These are phyloP conservation scores for Musca domestica DNA, from an alignment of 1,140 invertebrate species.

Conservation along the genomic window DNA sequence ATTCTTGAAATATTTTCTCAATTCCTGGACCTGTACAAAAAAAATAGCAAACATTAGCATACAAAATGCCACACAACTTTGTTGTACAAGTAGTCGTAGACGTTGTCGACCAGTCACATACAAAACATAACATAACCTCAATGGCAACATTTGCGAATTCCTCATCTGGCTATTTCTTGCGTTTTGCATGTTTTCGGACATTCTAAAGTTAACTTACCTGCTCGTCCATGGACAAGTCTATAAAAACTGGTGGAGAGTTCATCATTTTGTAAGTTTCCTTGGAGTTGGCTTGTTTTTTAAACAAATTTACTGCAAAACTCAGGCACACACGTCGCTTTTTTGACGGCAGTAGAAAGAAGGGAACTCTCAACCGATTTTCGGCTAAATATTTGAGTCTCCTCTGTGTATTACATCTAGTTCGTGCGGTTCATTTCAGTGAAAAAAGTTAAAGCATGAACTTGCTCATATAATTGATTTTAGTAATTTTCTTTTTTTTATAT, in stretches of 20 bases:
- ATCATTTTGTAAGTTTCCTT: conserved; percentile 51
- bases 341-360: conserved; percentile 20
- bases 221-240: conserved; percentile 75
- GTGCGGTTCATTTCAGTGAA: too few relatives aligned
- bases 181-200: conserved; percentile 5
- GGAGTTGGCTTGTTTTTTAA: background rate
- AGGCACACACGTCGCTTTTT: conserved; percentile 27
- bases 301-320: conserved; percentile 4
- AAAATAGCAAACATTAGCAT: conserved; percentile 26
- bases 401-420: too few relatives aligned
- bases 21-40: conserved; percentile 76
- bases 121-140: conserved; percentile 52
- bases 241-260: conserved; percentile 77
- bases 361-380: too few relatives aligned
- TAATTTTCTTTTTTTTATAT: too few relatives aligned
- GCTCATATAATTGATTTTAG: too few relatives aligned
- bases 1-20: conserved; percentile 84
- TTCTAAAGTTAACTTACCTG: conserved; percentile 60
- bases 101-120: too few relatives aligned
- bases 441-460: too few relatives aligned
- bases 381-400: too few relatives aligned
- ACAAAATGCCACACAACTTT: conserved; percentile 18
- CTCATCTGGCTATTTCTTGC: background rate
- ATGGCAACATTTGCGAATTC: conserved; percentile 7
- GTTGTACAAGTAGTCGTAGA: too few relatives aligned